A percentile compares a stretch with the other conserved stretches of the same genome.
Conservation (phyloP, 1,140 invertebrate species). For the Stenopsyche tienmushanensis region DNA sequence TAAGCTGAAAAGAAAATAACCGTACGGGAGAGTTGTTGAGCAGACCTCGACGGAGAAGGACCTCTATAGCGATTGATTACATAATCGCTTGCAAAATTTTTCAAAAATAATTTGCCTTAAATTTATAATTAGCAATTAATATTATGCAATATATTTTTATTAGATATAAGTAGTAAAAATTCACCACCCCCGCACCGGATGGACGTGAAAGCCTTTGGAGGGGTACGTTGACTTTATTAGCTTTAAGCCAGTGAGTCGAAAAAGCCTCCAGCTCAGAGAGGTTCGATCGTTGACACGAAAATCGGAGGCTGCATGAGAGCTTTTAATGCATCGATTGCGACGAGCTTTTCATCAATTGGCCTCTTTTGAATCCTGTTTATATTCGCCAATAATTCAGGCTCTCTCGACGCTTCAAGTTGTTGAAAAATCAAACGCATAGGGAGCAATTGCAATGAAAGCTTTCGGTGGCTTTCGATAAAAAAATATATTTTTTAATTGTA, state of each 20-base stretch:
- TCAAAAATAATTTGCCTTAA: neutral
- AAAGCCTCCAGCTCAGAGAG: neutral
- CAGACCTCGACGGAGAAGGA: no score
- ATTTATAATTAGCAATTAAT: neutral
- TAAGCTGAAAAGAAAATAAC: no score
- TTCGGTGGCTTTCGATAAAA: no score
- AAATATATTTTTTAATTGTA: no score
- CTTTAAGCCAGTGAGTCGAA: conserved; percentile 9
- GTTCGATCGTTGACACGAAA: conserved; percentile 19
- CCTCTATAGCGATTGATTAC: no score
- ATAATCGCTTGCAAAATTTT: no score
- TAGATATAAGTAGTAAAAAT: neutral
- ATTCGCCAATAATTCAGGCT: neutral
- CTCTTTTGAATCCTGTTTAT: neutral
- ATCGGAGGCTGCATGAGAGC: conserved; percentile 1
- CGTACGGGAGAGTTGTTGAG: no score
- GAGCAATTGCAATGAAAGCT: no score
- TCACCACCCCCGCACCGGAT: neutral
- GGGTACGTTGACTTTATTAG: conserved; percentile 13
- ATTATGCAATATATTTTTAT: neutral
- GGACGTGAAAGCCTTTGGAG: neutral
- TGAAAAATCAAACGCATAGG: no score
- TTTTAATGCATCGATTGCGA: conserved; percentile 1
- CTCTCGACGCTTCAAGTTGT: neutral
- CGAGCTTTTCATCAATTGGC: conserved; percentile 2